Base-by-base conservation (phyloP, 2,113 vertebrate species). In the Choloepus hoffmanni region DNA sequence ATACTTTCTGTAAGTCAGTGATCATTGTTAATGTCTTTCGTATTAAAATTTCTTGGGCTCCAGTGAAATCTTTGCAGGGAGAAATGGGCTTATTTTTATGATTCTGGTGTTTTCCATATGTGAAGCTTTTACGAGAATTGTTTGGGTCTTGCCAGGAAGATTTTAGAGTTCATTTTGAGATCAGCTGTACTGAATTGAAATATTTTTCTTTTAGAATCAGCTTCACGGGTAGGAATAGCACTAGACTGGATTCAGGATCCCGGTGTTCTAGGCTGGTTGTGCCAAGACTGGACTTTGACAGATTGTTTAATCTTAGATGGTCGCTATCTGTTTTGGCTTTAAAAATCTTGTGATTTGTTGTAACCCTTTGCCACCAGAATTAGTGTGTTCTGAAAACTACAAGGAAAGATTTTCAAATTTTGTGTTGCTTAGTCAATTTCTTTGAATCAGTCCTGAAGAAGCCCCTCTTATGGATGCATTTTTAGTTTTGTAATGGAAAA, bases 401-500 rank as follows among this genome's bases (percentile, higher is more conserved):
- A 33, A 60, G 28, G 15, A 74, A 28, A 79, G 9, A 48, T 12
- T 87, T 45, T 93, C 43, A 77, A 48, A 53, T 81, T 36, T 21
- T 72, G 2, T 55, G 13, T 43, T 74, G 9, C 79, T 90, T 45
- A 70, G 53, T 28, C 24, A 53, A 33, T 21, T 92, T 40, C 28
- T 92, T 74, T 89, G 62, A 90, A 48, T 76, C 43, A 77, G n/a
- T 72, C n/a, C 21, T 63, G 36, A 90, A 62, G 81, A 83, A 89
- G 36, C 3, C 8, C 36, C 10, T 83, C 26, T 67, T 65, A 48
- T 5, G 48, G 43, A 50, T 65, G 4, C 15, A 48, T 7, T 89
- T 95, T 95, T 50, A 68, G 63, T 76, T 85, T 95, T 81, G 21
- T 63, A 90, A 85, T 30, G 85, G n/a, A 67, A 70, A 70, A 43